Evolutionary conservation across 2,797 vertebrate species (phyloP), one percentile per base, ranked within the genome.

Genomic region (Brotula barbata): DNA sequence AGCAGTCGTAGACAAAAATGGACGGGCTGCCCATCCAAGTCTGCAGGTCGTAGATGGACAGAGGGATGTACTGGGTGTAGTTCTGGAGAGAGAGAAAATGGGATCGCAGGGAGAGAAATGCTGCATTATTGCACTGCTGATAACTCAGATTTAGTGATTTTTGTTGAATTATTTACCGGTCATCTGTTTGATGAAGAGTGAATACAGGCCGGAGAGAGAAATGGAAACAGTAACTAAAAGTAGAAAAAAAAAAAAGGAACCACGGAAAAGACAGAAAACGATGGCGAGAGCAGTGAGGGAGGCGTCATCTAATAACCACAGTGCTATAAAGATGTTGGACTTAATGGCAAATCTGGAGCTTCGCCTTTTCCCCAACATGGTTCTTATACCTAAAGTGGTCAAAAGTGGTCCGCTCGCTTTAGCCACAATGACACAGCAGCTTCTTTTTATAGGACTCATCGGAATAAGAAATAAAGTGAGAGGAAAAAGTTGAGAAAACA

Each of bases 11-110:
- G 43, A 99, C 97, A 0, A 99, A 99, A 39, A 99, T 99, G 45
- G 97, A 99, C 2, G 97, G 97, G 56, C 97, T 98, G 44, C 97
- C 97, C 97, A 99, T 99, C 97, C 97, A 99, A 0, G 97, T 99
- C 88, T 99, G 97, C 78, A 99, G 92, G 92, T 99, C 97, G 0
- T 99, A 99, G 46, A 99, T 93, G 62, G 97, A 99, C 52, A 99
- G 92, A 0, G 97, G 96, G 90, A 99, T 99, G 86, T 99, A 99
- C 90, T 99, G 97, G 3, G 97, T 99, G 73, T 98, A 99, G 90
- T 98, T 99, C 97, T 99, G 63, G 3, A 78, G 74, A 6, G 25
- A 42, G 12, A 44, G 43, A 23, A 12, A 39, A 19, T 44, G 34
- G 6, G 57, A 40, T 5, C 49, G 16, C 11, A 3, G 20, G 22